A percentile compares a stretch with the other conserved stretches of the same genome.
phyloP scores from a whole-genome alignment of 2,888 invertebrate genomes.

The Lepidonotus clava region DNA sequence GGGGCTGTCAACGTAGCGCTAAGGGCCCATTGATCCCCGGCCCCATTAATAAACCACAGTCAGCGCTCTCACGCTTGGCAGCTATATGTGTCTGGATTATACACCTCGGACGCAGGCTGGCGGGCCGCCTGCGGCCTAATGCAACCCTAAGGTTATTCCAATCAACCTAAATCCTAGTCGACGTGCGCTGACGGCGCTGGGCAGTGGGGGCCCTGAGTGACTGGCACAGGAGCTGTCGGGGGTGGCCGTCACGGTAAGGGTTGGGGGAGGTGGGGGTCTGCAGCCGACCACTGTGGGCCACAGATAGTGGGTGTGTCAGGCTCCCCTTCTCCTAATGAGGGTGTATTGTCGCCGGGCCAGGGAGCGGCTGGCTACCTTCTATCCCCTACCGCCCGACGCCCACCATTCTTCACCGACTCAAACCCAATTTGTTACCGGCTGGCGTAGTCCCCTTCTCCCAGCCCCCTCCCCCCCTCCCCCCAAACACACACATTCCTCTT shows the following conservation, averaged over 20 bases:
- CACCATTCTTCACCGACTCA: background rate
- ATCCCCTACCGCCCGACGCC: background rate
- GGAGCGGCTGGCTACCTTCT: too few species aligned
- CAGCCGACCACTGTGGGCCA: background rate
- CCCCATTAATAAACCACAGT: constrained; percentile 37
- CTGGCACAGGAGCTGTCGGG: background rate
- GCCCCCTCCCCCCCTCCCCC: background rate
- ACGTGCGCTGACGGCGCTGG: constrained; percentile 6
- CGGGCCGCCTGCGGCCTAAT: background rate
- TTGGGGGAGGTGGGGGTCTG: background rate
- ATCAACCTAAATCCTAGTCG: constrained; percentile 39
- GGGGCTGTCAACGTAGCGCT: background rate
- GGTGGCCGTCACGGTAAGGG: background rate
- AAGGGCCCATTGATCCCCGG: constrained; percentile 28
- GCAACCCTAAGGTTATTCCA: constrained; percentile 43
- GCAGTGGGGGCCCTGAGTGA: background rate
- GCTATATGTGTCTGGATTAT: constrained; percentile 47
- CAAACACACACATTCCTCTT: background rate
- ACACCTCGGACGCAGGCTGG: background rate
- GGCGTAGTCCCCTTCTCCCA: background rate
- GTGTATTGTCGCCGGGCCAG: background rate
- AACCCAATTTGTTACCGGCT: background rate
- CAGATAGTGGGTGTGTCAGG: background rate
- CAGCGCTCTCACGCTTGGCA: background rate
- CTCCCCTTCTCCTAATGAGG: background rate